phyloP scores from a whole-genome alignment of 2,113 vertebrate genomes.

The Chionodraco myersi region DNA sequence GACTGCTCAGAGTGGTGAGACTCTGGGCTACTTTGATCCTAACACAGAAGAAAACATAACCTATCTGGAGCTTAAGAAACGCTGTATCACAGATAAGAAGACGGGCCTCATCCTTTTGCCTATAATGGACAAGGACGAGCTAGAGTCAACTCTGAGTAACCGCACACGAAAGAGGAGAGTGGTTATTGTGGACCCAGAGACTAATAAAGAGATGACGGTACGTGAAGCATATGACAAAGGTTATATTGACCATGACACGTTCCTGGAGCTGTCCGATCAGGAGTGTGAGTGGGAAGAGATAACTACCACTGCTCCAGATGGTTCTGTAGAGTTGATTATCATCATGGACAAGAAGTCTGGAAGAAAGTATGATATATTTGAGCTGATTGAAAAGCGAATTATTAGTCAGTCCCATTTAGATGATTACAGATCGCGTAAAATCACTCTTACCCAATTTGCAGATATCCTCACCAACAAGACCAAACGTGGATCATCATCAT shows the following conservation, averaged over 20 bases:
- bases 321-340: constrained; percentile 88
- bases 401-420: constrained; percentile 87
- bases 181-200: constrained; percentile 97
- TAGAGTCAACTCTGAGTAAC: constrained; percentile 87
- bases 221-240: constrained; percentile 93
- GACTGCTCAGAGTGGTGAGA: constrained; percentile 86
- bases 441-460: constrained; percentile 90
- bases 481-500: constrained; percentile 22
- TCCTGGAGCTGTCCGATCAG: constrained; percentile 89
- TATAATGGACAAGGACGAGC: constrained; percentile 87
- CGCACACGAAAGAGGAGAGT: constrained; percentile 91
- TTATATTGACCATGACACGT: constrained; percentile 93
- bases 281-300: constrained; percentile 99
- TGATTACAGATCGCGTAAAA: constrained; percentile 84
- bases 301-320: constrained; percentile 90
- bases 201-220: constrained; percentile 93
- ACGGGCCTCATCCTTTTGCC: constrained; percentile 93
- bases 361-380: constrained; percentile 90
- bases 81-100: constrained; percentile 89
- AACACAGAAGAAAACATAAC: constrained; percentile 97
- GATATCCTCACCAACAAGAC: constrained; percentile 87
- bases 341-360: constrained; percentile 91
- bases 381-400: constrained; percentile 86
- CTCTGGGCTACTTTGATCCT: constrained; percentile 95
- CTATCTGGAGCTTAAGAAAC: constrained; percentile 91